phyloP scores from a whole-genome alignment of 2,113 vertebrate species.

The Mus spicilegus region DNA sequence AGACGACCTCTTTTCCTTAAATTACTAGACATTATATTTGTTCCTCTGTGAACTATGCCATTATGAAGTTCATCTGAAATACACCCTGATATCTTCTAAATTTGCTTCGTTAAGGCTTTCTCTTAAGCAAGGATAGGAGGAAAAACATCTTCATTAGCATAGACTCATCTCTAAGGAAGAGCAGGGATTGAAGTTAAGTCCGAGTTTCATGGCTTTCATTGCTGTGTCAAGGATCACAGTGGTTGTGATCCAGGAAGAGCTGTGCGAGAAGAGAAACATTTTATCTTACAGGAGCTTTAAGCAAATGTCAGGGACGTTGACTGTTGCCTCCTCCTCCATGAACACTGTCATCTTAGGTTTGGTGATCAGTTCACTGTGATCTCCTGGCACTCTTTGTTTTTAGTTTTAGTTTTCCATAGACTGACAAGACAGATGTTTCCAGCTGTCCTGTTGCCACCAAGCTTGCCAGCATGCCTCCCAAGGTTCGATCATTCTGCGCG shows the following conservation, averaged over 20 bases:
- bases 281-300: constrained; percentile 26
- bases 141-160: background rate
- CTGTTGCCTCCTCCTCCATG: background rate
- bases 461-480: background rate
- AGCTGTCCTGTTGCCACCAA: background rate
- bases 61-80: constrained; percentile 28
- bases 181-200: background rate
- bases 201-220: background rate
- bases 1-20: background rate
- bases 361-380: background rate
- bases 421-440: background rate
- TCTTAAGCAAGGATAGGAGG: background rate
- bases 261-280: background rate
- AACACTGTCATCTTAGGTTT: background rate
- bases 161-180: background rate
- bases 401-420: background rate
- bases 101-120: constrained; percentile 44
- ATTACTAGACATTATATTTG: background rate
- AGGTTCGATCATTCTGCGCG: background rate
- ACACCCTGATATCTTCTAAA: background rate
- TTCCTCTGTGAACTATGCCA: background rate
- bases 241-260: background rate
- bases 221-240: background rate
- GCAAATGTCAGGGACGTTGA: background rate
- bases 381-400: background rate